Evolutionary conservation across 2,113 vertebrate species (phyloP).

Genomic region (Tetraodon nigroviridis): DNA sequence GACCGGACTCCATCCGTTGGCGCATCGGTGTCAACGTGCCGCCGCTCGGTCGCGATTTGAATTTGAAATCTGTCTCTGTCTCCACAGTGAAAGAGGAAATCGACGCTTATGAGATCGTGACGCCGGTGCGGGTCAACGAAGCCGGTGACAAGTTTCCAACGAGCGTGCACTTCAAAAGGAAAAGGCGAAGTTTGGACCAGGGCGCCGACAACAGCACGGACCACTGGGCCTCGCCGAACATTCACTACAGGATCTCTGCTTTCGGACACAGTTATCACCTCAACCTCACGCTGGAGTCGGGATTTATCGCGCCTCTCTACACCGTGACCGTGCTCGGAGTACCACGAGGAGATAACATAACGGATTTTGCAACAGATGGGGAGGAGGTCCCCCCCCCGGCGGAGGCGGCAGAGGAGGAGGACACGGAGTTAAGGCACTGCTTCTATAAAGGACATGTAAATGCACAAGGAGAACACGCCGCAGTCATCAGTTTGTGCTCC

Average conservation of each 20-base stretch:
- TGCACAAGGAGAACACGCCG: conserved; percentile 82
- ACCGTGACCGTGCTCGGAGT: conserved; percentile 88
- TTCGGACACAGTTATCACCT: conserved; percentile 91
- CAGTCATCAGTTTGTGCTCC: conserved; percentile 95
- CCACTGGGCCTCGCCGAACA: conserved; percentile 78
- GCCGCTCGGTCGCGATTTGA: neutral
- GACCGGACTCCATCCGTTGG: neutral
- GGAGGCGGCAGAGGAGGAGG: conserved; percentile 73
- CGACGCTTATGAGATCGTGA: conserved; percentile 88
- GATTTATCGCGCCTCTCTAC: conserved; percentile 94
- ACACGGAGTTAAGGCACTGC: conserved; percentile 88
- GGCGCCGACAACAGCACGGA: conserved; percentile 59
- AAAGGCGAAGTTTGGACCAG: conserved; percentile 81
- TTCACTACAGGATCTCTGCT: conserved; percentile 88
- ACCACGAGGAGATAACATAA: conserved; percentile 74
- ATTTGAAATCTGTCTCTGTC: conserved; percentile 17
- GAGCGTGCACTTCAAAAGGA: conserved; percentile 89
- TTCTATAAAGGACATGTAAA: conserved; percentile 97
- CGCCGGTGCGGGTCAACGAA: conserved; percentile 86
- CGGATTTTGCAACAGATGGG: conserved; percentile 72
- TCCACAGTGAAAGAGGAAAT: conserved; percentile 78
- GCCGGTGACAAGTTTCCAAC: conserved; percentile 84
- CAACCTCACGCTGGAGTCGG: conserved; percentile 89
- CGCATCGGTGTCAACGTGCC: neutral
- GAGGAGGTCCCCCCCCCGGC: conserved; percentile 73